Evolutionary conservation across 2,888 invertebrate species (phyloP), one percentile per base, ranked within the genome.

Genomic region (Criorhina ranunculi): DNA sequence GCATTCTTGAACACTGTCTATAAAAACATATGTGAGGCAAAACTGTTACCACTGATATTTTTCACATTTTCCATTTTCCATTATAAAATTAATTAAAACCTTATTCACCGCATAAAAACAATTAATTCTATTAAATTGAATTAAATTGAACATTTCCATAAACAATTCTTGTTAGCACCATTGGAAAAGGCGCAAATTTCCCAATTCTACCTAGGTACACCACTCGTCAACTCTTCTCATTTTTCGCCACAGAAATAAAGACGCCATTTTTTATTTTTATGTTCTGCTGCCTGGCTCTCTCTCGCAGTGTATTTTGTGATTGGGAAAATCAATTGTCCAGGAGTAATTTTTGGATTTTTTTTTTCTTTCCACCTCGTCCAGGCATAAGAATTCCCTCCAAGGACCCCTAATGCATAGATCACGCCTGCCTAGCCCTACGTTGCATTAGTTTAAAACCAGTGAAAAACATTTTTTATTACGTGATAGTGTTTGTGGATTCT

Each of bases 301-400:
- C 85, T 85, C 75, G 49, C 79, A 80, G 85, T 85, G 51, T 80
- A 85, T 85, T 85, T 85, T 85, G 80, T 85, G 85, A 70, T 85
- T 79, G 80, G 80, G 80, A 85, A 85, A 85, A 85, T 83, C 83
- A 83, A 83, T 83, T 83, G 79, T 73, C 67, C 79, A 73, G 83
- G 69, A 78, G 69, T 57, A 83, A 59, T 69, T 83, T 79, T 83
- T 79, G 60, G 35, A 42, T 75, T 79, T 83, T 73, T 55, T 49
- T 81, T 49, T 51, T 76, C 77, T 59, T 1, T 24, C 67, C 51
- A 73, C 57, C 44, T 55, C 40, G 29, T 29, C 42, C 51, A 79
- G 67, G 83, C 78, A 49, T 62, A 55, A 49, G 55, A 79, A 83
- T 49, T 75, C 79, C 83, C 78, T 79, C 79, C 79, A 73, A 83